Percentiles rank a stretch among this genome's conserved stretches.
Evolutionary conservation across 2,888 invertebrate genomes (phyloP).

Genomic region (Hydroisotoma schaefferi): DNA sequence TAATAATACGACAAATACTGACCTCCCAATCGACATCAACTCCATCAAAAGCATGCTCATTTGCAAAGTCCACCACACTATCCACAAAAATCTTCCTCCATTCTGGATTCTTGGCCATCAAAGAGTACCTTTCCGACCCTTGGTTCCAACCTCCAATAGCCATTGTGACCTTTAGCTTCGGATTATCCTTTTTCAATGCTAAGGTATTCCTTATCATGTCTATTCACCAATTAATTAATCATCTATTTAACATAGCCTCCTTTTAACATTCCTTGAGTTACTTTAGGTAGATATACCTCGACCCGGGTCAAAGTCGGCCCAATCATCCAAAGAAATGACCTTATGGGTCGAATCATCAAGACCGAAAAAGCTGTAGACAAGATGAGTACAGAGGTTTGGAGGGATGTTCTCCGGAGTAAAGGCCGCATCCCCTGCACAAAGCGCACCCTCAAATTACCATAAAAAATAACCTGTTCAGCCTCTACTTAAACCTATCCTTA

Average conservation of each 20-base stretch:
- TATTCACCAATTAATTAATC: constrained; percentile 22
- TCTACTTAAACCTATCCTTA: too few species aligned
- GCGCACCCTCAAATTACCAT: too few species aligned
- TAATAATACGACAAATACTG: too few species aligned
- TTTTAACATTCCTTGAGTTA: too few species aligned
- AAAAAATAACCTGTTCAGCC: too few species aligned
- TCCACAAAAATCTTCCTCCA: constrained; percentile 56
- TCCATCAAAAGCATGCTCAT: constrained; percentile 30
- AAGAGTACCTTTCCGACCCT: constrained; percentile 51
- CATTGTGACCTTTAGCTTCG: constrained; percentile 54
- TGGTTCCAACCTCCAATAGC: constrained; percentile 58
- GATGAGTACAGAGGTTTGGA: constrained; percentile 50
- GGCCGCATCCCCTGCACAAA: too few species aligned
- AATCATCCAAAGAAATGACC: constrained; percentile 50
- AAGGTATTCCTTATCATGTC: constrained; percentile 52
- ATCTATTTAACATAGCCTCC: too few species aligned
- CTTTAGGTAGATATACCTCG: neutral
- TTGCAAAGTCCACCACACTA: constrained; percentile 58
- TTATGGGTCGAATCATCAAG: constrained; percentile 41
- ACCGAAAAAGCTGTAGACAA: constrained; percentile 50
- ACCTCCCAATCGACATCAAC: constrained; percentile 33
- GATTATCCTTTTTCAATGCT: constrained; percentile 53
- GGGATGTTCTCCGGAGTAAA: constrained; percentile 49
- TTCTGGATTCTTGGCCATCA: constrained; percentile 53
- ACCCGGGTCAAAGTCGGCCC: constrained; percentile 39